phyloP scores from a whole-genome alignment of 2,797 vertebrate genomes.

The Lindbergichthys nudifrons region DNA sequence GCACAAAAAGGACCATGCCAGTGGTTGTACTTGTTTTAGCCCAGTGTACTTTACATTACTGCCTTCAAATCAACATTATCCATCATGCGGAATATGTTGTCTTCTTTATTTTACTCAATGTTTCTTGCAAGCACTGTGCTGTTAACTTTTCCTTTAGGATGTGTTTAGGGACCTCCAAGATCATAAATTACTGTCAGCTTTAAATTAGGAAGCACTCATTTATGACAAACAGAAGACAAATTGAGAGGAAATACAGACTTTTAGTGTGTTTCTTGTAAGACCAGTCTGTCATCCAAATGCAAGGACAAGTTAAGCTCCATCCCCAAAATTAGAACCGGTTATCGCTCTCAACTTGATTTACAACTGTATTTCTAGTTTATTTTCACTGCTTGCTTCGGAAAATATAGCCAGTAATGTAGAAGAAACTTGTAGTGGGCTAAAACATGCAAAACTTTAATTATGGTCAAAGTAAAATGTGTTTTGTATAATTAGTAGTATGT shows the following conservation, averaged over 20 bases:
- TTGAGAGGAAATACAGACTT: neutral
- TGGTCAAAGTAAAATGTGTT: constrained; percentile 15
- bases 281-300: neutral
- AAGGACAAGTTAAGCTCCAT: neutral
- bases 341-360: neutral
- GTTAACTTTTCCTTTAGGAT: neutral
- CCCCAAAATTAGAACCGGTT: neutral
- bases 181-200: constrained; percentile 1
- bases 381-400: neutral
- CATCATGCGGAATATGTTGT: constrained; percentile 4
- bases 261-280: neutral
- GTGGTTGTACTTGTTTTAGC: constrained; percentile 33
- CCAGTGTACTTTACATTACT: neutral
- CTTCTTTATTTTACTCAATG: neutral
- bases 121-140: neutral
- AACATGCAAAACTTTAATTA: neutral
- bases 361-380: neutral
- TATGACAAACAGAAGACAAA: neutral
- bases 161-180: neutral
- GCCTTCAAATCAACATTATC: neutral
- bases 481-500: constrained; percentile 33
- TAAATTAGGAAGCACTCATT: neutral
- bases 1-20: constrained; percentile 19
- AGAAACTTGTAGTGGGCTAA: constrained; percentile 5
- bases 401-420: neutral